Percentiles rank a stretch among this genome's conserved stretches.
These are phyloP conservation scores for Stratiomys singularior DNA, from an alignment of 2,888 invertebrate species.

Conservation along the genomic window DNA sequence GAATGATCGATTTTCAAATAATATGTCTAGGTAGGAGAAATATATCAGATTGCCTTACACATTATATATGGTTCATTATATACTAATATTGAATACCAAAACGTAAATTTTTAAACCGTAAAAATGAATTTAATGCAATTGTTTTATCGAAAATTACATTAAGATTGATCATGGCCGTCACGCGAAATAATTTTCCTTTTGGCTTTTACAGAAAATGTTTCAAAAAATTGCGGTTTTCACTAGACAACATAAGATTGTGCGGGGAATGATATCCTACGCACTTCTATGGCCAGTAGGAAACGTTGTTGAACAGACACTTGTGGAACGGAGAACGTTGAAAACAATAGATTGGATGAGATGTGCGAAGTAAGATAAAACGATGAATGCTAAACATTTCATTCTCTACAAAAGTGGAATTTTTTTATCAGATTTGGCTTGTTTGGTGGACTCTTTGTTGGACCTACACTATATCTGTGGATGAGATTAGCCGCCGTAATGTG, in stretches of 20 bases:
- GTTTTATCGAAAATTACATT: background rate
- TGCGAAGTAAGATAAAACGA: slow-evolving; percentile 59
- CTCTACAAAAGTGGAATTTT: background rate
- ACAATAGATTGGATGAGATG: slow-evolving; percentile 70
- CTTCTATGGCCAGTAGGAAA: slow-evolving; percentile 71
- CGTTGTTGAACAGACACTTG: slow-evolving; percentile 69
- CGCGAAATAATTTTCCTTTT: too few relatives aligned
- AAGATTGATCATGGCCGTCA: too few relatives aligned
- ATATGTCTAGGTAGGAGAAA: too few relatives aligned
- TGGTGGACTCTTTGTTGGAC: slow-evolving; percentile 74
- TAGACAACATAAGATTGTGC: slow-evolving; percentile 67
- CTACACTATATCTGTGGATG: slow-evolving; percentile 76
- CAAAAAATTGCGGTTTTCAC: slow-evolving; percentile 65
- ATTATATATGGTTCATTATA: too few relatives aligned
- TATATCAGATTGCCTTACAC: too few relatives aligned
- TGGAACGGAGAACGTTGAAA: slow-evolving; percentile 67
- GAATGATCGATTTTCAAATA: too few relatives aligned
- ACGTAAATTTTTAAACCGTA: too few relatives aligned
- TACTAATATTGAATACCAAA: too few relatives aligned
- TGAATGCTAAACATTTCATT: background rate
- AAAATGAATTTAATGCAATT: background rate
- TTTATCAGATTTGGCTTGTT: slow-evolving; percentile 70
- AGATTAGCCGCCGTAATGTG: slow-evolving; percentile 69
- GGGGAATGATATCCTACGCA: slow-evolving; percentile 72
- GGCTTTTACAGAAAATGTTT: slow-evolving; percentile 57